Evolutionary conservation across 2,888 invertebrate genomes (phyloP).

Genomic region (Lithosia quadra): DNA sequence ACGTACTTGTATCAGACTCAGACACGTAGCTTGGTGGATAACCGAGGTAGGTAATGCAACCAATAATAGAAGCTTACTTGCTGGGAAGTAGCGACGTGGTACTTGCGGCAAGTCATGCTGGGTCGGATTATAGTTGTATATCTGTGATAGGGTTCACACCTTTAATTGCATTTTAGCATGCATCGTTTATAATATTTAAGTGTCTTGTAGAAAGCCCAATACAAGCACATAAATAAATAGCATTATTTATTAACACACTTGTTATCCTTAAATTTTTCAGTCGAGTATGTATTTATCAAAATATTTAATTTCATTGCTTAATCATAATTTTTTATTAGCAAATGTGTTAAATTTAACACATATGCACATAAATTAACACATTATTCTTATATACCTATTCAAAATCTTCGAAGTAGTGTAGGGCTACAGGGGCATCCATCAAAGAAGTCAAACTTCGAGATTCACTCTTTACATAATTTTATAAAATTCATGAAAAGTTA

Average conservation of each 20-base stretch:
- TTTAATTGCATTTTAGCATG: conserved; percentile 1
- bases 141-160: conserved; percentile 56
- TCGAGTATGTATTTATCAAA: background rate
- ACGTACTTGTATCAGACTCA: conserved; percentile 73
- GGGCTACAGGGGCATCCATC: too few species aligned
- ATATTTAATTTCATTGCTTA: too few species aligned
- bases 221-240: background rate
- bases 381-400: too few species aligned
- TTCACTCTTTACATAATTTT: background rate
- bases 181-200: background rate
- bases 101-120: conserved; percentile 56
- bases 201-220: background rate
- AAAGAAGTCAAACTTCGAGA: too few species aligned
- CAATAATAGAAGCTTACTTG: conserved; percentile 64
- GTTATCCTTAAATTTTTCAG: background rate
- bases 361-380: too few species aligned
- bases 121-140: conserved; percentile 68
- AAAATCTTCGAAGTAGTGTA: too few species aligned
- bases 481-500: background rate
- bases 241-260: background rate
- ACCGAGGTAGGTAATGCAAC: conserved; percentile 72
- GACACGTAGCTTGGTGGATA: conserved; percentile 72
- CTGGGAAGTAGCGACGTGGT: conserved; percentile 59
- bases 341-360: too few species aligned
- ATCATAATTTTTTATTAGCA: too few species aligned